Evolutionary conservation across 2,113 vertebrate genomes (phyloP), one percentile per base, ranked within the genome.

Genomic region (Lepus timidus): DNA sequence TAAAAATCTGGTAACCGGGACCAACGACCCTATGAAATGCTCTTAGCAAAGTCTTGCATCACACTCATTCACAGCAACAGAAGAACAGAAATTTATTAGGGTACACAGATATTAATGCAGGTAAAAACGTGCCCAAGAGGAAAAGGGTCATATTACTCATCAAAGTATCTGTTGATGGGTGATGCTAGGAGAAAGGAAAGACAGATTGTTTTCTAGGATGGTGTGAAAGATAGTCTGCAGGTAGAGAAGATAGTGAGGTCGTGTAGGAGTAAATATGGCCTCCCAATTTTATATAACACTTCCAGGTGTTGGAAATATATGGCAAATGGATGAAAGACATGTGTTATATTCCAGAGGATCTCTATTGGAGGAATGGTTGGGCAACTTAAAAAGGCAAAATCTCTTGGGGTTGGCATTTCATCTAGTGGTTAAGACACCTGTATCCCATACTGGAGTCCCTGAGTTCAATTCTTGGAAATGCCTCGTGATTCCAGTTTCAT

Each of bases 51-150:
- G 1, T 16, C 39, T 96, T 88, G 29, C 64, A 93, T 93, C 36
- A 58, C 13, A 70, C 11, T 17, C 52, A 27, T 49, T 55, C 70
- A 93, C 5, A 85, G 33, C 3, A 52, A 22, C 5, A 85, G 33
- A 3, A 61, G 25, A 94, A 3, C 73, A 88, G 73, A 94, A 79
- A 95, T n/a, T 94, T 76, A 85, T 65, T 79, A 78, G 4, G 82
- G 14, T 8, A 6, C 25, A 31, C 1, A 92, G 13, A 10, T 13
- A 81, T 83, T 80, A 87, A 51, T 80, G 29, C 6, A 75, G 84
- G 7, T 84, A 19, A 55, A 94, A 87, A 78, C 73, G 58, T 16
- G 13, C 19, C 51, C 39, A 33, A n/a, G 33, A 85, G 14, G 17
- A 25, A 92, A 80, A 91, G 29, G 49, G 1, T 1, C 55, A 29